Base-by-base conservation (phyloP, 2,888 invertebrate species). In the Caenorhabditis parvicauda region DNA sequence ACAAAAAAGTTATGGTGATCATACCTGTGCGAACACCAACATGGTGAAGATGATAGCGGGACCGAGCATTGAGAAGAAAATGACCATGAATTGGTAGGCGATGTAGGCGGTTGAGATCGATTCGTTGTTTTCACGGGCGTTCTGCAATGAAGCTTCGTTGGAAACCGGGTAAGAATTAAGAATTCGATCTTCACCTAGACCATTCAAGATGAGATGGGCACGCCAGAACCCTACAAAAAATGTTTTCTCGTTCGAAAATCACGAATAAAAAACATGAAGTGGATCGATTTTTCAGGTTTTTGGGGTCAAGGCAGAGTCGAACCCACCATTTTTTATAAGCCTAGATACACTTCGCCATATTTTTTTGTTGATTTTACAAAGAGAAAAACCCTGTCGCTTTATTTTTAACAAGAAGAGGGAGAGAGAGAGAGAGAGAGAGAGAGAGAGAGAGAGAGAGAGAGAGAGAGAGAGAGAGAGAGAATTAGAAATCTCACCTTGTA, bases 31-130 rank as follows among this genome's bases (percentile, higher is more conserved):
- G 48, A 75, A 81, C 0, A 80, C 74, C 49, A 81, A 54, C 80
- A 81, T 81, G 43, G 74, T 71, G 68, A 81, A 80, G 42, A 81
- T 81, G 64, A 81, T 81, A 19, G 79, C 77, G 0, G 81, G 80
- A 14, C 79, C 77, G 45, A 81, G 72, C 70, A 81, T 64, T 19
- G 80, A 81, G 64, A 81, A 81, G 25, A 76, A 72, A 65, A 82
- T 82, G 19, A 82, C 79, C 17, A 78, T 25, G 67, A 77, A 79
- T 51, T 81, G 81, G 59, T 81, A 81, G 46, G 76, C 53, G 25
- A 81, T 80, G 59, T 80, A 81, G 48, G 74, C 59, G 47, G 59
- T 60, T 5, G 76, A 77, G 35, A 81, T 80, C 29, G 76, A 74
- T 28, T 75, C 72, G 63, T 81, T 81, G 62, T 80, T 80, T 29